phyloP scores from a whole-genome alignment of 2,797 vertebrate genomes.

The Coracias cyanogaster region DNA sequence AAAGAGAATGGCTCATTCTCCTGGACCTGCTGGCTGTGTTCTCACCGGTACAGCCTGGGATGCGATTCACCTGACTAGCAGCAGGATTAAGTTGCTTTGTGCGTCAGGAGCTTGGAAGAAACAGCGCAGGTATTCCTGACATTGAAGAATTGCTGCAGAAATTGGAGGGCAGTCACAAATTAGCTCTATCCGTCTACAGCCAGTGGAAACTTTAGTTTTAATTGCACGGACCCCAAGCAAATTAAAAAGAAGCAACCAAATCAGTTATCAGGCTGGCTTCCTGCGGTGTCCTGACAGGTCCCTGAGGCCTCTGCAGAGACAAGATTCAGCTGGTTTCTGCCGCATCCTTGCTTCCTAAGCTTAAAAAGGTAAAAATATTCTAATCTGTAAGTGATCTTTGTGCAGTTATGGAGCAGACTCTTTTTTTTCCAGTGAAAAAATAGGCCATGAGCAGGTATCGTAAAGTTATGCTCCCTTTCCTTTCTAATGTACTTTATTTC shows the following conservation, averaged over 20 bases:
- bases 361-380: neutral
- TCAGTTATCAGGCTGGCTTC: conserved; percentile 53
- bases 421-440: no score
- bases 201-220: conserved; percentile 40
- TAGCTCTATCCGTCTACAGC: conserved; percentile 38
- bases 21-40: neutral
- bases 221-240: conserved; percentile 60
- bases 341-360: neutral
- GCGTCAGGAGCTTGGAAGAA: conserved; percentile 51
- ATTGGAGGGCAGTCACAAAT: conserved; percentile 19
- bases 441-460: neutral
- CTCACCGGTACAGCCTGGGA: neutral
- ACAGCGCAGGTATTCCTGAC: conserved; percentile 42
- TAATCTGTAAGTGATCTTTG: neutral
- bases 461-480: neutral
- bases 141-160: conserved; percentile 48
- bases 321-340: neutral
- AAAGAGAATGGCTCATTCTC: neutral
- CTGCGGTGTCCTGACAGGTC: conserved; percentile 75
- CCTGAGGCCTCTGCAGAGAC: conserved; percentile 66
- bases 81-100: neutral
- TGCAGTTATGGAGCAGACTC: neutral
- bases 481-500: neutral
- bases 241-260: conserved; percentile 69
- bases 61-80: neutral